phyloP scores from a whole-genome alignment of 2,888 invertebrate genomes.

The Papilio protenor region DNA sequence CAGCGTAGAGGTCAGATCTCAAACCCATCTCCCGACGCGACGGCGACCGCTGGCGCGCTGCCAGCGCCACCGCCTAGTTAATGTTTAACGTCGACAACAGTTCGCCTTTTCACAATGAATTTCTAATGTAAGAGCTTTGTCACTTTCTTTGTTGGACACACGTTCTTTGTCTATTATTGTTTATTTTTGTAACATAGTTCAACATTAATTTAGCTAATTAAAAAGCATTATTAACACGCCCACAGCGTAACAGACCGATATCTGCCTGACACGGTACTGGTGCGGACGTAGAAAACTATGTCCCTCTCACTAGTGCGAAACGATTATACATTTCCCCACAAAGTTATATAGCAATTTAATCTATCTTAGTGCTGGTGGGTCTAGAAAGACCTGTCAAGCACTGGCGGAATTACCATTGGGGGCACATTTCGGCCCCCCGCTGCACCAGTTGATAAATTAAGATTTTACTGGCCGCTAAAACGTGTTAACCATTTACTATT shows the following conservation, averaged over 20 bases:
- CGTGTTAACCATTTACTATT: too few species aligned
- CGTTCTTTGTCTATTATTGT: background rate
- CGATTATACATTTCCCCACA: too few species aligned
- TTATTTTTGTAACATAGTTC: background rate
- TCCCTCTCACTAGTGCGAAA: too few species aligned
- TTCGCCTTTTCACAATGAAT: slow-evolving; percentile 36
- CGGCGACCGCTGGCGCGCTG: slow-evolving; percentile 24
- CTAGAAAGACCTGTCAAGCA: too few species aligned
- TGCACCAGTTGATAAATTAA: too few species aligned
- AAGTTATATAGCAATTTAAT: too few species aligned
- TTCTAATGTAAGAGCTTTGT: slow-evolving; percentile 28
- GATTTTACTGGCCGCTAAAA: too few species aligned
- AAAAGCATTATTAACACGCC: background rate
- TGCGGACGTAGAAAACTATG: too few species aligned
- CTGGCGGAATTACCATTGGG: too few species aligned
- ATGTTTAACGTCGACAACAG: slow-evolving; percentile 22
- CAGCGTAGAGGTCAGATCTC: slow-evolving; percentile 38
- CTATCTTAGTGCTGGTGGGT: too few species aligned
- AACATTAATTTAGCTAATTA: background rate
- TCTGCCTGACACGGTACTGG: background rate
- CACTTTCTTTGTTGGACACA: slow-evolving; percentile 18
- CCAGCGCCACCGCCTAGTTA: slow-evolving; percentile 28
- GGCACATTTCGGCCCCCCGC: too few species aligned
- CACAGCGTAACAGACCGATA: background rate
- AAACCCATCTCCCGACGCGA: background rate